Evolutionary conservation across 2,797 vertebrate genomes (phyloP).

Genomic region (Anguilla obscura): DNA sequence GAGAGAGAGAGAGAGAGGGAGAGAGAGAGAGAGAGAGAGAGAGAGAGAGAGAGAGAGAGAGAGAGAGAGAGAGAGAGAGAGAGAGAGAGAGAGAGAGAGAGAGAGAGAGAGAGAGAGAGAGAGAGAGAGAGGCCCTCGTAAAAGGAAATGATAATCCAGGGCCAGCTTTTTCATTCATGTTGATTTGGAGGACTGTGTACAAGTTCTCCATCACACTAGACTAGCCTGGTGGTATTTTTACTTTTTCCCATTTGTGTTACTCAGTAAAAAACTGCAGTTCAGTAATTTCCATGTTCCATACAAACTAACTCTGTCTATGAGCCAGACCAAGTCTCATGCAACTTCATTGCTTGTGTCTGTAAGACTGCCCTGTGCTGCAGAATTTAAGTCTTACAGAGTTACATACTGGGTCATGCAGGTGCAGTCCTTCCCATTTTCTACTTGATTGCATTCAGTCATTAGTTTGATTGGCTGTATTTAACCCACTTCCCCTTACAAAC

Average conservation of each 20-base stretch:
- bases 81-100: too few relatives aligned
- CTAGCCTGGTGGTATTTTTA: not conserved
- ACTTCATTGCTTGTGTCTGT: not conserved
- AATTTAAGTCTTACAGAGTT: not conserved
- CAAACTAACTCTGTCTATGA: not conserved
- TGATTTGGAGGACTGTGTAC: not conserved
- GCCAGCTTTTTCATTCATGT: not conserved
- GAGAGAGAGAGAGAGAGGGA: slow-evolving; percentile 35
- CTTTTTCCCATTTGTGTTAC: not conserved
- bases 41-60: not conserved
- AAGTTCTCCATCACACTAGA: not conserved
- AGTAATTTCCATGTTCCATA: not conserved
- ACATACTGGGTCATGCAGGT: not conserved
- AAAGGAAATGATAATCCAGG: not conserved
- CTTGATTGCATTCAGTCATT: slow-evolving; percentile 10
- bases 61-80: not conserved
- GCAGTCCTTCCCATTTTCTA: not conserved
- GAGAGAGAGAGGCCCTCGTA: too few relatives aligned
- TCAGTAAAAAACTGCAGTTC: not conserved
- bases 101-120: too few relatives aligned
- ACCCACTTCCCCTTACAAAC: slow-evolving; percentile 1
- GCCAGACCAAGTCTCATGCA: not conserved
- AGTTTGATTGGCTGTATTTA: slow-evolving; percentile 16
- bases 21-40: not conserved
- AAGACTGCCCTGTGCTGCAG: not conserved